These are phyloP conservation scores for Drosophila formosana DNA, from an alignment of 2,888 invertebrate genomes.

Conservation along the genomic window DNA sequence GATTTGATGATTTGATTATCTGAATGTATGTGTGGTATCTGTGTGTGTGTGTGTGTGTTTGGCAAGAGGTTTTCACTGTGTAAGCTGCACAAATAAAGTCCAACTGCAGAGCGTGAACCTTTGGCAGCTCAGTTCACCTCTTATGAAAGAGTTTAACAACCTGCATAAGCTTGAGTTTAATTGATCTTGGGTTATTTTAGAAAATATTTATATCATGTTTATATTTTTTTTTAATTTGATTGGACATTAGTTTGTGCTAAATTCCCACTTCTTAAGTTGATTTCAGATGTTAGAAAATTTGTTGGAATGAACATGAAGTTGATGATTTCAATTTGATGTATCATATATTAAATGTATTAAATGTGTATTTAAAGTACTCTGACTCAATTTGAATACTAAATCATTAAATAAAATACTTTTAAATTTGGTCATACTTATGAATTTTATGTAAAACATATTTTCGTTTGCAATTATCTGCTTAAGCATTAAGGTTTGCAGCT, in stretches of 20 bases:
- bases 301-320: not conserved
- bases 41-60: conserved; percentile 17
- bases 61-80: conserved; percentile 50
- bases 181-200: no score
- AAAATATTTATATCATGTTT: no score
- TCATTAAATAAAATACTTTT: not conserved
- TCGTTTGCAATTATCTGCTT: not conserved
- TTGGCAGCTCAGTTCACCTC: not conserved
- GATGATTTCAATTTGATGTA: not conserved
- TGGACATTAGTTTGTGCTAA: not conserved
- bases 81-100: conserved; percentile 65
- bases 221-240: not conserved
- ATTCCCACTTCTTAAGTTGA: no score
- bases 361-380: no score
- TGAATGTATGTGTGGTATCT: conserved; percentile 18
- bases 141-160: conserved; percentile 48
- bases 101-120: conserved; percentile 18
- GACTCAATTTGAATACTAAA: not conserved
- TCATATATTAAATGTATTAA: not conserved
- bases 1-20: conserved; percentile 56
- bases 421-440: not conserved
- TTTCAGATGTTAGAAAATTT: no score
- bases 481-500: conserved; percentile 28
- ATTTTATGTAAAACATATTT: not conserved
- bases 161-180: not conserved